Conservation (phyloP, 2,113 vertebrate genomes). For the Ailurus styani region DNA sequence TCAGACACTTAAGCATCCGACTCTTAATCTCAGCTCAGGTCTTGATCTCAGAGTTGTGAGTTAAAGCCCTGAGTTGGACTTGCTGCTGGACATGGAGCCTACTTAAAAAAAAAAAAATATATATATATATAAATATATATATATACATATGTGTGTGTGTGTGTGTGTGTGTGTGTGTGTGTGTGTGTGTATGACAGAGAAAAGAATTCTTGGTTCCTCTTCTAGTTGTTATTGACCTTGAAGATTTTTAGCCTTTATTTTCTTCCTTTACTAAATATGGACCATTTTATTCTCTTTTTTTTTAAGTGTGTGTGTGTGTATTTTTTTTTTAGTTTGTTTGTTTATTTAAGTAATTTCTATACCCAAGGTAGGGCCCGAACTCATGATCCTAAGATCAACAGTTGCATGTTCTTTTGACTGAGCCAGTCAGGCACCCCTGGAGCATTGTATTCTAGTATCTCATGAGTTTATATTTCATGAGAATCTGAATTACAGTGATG, state of each 20-base stretch:
- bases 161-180: no score
- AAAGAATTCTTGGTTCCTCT: neutral
- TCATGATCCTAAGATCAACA: neutral
- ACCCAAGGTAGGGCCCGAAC: neutral
- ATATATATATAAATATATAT: no score
- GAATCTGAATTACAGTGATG: conserved; percentile 13
- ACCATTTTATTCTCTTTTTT: neutral
- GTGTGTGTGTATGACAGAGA: no score
- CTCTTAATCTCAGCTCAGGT: neutral
- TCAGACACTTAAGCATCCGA: neutral
- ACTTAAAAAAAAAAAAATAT: neutral
- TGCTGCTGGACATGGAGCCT: neutral
- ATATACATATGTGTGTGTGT: no score
- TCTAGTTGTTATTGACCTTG: neutral
- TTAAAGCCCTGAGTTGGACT: neutral
- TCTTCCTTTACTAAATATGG: neutral
- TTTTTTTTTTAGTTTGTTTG: neutral
- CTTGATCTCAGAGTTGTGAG: neutral
- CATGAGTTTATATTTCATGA: neutral
- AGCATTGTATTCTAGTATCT: neutral
- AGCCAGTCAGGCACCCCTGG: neutral
- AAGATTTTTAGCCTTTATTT: neutral
- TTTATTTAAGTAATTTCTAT: neutral
- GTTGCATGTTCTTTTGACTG: neutral
- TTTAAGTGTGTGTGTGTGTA: neutral